These are phyloP conservation scores for Oceanodroma tethys DNA, from an alignment of 2,113 vertebrate species.

Conservation along the genomic window DNA sequence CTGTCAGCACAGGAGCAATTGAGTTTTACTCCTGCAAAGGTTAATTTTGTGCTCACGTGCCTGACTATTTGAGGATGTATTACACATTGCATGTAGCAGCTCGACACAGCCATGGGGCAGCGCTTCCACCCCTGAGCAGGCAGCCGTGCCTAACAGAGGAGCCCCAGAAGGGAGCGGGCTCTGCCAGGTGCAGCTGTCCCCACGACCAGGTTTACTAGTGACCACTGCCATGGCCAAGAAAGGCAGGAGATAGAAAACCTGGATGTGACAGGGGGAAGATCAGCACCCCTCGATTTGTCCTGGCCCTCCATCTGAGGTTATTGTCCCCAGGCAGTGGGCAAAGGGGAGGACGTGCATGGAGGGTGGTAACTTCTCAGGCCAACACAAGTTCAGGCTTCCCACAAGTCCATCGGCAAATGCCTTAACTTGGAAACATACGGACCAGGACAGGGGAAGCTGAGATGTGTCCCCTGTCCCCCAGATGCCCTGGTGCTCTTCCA, in stretches of 20 bases:
- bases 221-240: neutral
- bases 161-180: neutral
- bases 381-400: neutral
- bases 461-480: neutral
- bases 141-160: neutral
- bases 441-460: neutral
- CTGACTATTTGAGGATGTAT: neutral
- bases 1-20: neutral
- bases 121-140: neutral
- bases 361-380: neutral
- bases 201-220: neutral
- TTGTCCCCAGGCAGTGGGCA: neutral
- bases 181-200: neutral
- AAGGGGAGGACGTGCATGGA: neutral
- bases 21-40: neutral
- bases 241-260: neutral
- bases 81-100: neutral
- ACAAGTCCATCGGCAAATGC: neutral
- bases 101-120: neutral
- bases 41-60: neutral
- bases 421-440: neutral
- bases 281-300: neutral
- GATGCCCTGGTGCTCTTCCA: neutral
- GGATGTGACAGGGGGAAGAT: neutral
- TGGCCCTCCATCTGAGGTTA: neutral